Evolutionary conservation across 2,888 invertebrate genomes (phyloP).

Genomic region (Meta bourneti): DNA sequence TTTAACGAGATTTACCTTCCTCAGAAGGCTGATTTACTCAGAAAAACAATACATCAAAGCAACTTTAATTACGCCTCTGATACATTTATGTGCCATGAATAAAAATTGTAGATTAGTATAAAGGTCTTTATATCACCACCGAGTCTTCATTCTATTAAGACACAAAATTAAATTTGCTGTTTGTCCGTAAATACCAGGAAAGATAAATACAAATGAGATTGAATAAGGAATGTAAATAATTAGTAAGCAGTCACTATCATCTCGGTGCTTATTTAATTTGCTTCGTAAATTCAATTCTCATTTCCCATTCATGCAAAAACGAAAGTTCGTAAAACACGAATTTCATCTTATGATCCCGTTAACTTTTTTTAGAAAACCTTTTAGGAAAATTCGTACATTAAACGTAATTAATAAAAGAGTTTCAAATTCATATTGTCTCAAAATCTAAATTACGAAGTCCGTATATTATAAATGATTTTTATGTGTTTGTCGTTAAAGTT

Average conservation of each 20-base stretch:
- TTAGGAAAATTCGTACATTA: too few relatives aligned
- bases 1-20: conserved; percentile 14
- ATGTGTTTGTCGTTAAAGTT: too few relatives aligned
- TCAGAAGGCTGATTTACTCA: conserved; percentile 22
- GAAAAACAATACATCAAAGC: conserved; percentile 24
- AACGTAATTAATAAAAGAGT: too few relatives aligned
- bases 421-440: too few relatives aligned
- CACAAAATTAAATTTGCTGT: conserved; percentile 20
- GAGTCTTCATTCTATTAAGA: not conserved
- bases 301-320: too few relatives aligned
- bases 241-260: conserved; percentile 21
- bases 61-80: conserved; percentile 11
- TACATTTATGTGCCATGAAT: not conserved
- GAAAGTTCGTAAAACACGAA: too few relatives aligned
- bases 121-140: not conserved
- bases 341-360: too few relatives aligned
- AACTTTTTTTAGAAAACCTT: too few relatives aligned
- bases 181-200: conserved; percentile 8
- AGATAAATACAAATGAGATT: not conserved
- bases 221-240: conserved; percentile 13
- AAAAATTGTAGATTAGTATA: not conserved
- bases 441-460: too few relatives aligned
- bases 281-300: too few relatives aligned
- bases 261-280: not conserved
- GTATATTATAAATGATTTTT: too few relatives aligned